Conservation (phyloP, 2,113 vertebrate genomes). For the Actinemys pallida region DNA sequence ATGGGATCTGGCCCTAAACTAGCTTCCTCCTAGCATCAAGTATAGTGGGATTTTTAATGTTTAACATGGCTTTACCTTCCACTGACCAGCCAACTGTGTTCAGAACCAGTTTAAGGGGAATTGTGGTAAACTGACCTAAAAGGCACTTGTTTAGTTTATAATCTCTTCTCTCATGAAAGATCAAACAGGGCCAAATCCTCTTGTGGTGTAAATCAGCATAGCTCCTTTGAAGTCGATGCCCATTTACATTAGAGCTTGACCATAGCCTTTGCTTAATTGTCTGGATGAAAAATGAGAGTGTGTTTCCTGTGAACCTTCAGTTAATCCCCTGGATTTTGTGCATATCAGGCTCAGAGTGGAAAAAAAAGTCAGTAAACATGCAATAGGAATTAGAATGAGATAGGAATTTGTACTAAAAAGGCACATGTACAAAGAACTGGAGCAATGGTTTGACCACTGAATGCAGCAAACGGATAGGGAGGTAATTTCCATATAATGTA, state of each 20-base stretch:
- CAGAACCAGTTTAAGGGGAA: neutral
- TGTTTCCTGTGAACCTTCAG: neutral
- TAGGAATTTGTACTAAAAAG: neutral
- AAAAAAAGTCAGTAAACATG: neutral
- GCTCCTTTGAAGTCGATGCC: neutral
- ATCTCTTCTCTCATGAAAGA: neutral
- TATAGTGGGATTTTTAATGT: neutral
- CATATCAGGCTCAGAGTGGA: neutral
- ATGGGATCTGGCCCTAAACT: neutral
- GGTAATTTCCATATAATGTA: neutral
- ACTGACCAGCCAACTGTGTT: neutral
- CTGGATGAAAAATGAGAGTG: neutral
- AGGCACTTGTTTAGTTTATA: neutral
- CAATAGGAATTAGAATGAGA: neutral
- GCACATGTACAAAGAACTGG: neutral
- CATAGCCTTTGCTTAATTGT: neutral
- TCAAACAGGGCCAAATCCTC: neutral
- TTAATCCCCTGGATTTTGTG: neutral
- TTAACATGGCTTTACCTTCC: neutral
- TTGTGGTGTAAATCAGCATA: neutral
- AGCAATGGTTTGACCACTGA: neutral
- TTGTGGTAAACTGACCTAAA: neutral
- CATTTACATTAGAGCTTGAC: neutral
- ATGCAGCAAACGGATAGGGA: neutral
- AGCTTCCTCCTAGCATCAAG: neutral